Evolutionary conservation across 2,888 invertebrate genomes (phyloP), one percentile per base, ranked within the genome.

Genomic region (Leuctra nigra): DNA sequence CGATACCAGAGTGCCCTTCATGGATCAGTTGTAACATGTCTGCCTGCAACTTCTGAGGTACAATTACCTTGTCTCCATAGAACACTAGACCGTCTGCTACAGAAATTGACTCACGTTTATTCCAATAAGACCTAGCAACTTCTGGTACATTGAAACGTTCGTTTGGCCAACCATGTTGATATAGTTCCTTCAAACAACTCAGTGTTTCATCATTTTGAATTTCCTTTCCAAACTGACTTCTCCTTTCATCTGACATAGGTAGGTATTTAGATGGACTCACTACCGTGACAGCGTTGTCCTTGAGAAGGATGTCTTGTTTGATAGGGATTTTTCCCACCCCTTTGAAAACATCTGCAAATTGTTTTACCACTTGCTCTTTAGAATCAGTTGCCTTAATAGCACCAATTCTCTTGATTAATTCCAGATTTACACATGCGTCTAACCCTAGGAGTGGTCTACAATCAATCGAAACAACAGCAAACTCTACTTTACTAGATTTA

Each of bases 1-100:
- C 48, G 14, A 55, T 47, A 18, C 55, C 55, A 9, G 22, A 16
- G 24, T 55, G 55, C 1, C 55, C 48, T 22, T 55, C 48, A 18
- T 55, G 55, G 4, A 55, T 3, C 14, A 48, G 18, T 35, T 33
- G 16, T 35, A 55, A 29, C 48, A 48, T 47, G 20, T 22, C n/a
- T 13, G 29, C 16, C 25, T 35, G 48, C 4, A 48, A 29, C 35
- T 29, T 18, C 3, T 4, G 22, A 20, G 55, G 55, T 13, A 55
- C 55, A 14, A 48, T n/a, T 7, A 55, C 11, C 18, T 18, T 47
- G 4, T 55, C 35, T 29, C 47, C 48, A 11, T 22, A 24, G 7
- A 55, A 48, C 20, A 55, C 14, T 18, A 55, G 22, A n/a, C 29
- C 55, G 25, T 55, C 46, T 29, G n/a, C 55, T 9, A 29, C 23